Evolutionary conservation across 1,140 invertebrate genomes (phyloP).

Genomic region (Papilio dardanus): DNA sequence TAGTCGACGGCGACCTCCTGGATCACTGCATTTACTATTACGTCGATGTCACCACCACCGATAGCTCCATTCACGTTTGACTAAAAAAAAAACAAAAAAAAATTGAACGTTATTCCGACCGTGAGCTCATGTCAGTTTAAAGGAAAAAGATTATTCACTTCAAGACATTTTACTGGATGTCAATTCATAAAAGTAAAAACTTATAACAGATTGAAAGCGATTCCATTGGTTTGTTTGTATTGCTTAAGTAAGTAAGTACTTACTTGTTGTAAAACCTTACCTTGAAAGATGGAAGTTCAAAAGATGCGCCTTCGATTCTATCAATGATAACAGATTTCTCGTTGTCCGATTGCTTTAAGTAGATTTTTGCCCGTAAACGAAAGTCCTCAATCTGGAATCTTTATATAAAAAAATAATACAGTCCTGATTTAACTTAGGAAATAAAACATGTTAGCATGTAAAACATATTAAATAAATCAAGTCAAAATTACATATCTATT

Average conservation of each 20-base stretch:
- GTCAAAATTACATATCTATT: no score
- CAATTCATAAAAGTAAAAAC: no score
- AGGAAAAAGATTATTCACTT: no score
- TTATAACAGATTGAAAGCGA: no score
- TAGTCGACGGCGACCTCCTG: constrained; percentile 64
- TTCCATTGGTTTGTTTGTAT: no score
- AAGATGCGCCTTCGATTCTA: constrained; percentile 52
- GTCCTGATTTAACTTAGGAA: background rate
- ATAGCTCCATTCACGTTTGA: constrained; percentile 53
- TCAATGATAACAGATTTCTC: constrained; percentile 59
- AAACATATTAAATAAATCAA: no score
- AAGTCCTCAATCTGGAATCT: constrained; percentile 59
- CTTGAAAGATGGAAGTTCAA: constrained; percentile 55
- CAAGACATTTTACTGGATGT: no score
- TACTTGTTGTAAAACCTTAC: constrained; percentile 49
- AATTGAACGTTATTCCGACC: background rate
- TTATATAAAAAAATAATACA: constrained; percentile 29
- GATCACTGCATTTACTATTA: constrained; percentile 61
- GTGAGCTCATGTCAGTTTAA: no score
- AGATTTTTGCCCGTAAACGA: constrained; percentile 49
- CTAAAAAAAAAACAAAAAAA: constrained; percentile 39
- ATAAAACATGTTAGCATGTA: background rate
- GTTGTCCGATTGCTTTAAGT: constrained; percentile 61
- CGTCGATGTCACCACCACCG: constrained; percentile 70
- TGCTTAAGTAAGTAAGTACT: no score